Evolutionary conservation across 1,140 invertebrate species (phyloP).

Genomic region (Neodiprion pinetum): DNA sequence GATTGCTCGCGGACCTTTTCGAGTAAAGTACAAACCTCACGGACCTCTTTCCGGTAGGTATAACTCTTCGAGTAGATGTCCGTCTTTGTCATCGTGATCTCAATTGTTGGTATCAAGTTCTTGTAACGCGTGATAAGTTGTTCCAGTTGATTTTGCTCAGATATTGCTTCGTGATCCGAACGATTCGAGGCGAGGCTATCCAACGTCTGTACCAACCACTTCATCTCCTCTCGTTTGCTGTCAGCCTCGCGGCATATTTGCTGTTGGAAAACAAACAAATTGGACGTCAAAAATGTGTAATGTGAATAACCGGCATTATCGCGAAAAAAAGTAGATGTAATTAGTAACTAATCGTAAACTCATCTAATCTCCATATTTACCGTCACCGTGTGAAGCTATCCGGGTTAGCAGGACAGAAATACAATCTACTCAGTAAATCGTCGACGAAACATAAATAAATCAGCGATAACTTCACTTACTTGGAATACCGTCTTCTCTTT

Average conservation of each 20-base stretch:
- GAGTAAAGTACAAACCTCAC: slow-evolving; percentile 80
- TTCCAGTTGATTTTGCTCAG: slow-evolving; percentile 84
- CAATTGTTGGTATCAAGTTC: slow-evolving; percentile 88
- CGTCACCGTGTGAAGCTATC: slow-evolving; percentile 48
- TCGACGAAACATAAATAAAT: slow-evolving; percentile 24
- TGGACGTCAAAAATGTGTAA: slow-evolving; percentile 12
- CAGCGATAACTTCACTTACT: slow-evolving; percentile 64
- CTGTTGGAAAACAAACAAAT: slow-evolving; percentile 57
- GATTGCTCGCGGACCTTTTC: slow-evolving; percentile 78
- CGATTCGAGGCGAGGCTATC: slow-evolving; percentile 85
- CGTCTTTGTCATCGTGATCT: slow-evolving; percentile 90
- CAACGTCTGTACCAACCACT: slow-evolving; percentile 90
- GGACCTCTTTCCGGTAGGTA: slow-evolving; percentile 86
- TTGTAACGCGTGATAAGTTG: slow-evolving; percentile 86
- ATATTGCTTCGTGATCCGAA: slow-evolving; percentile 76
- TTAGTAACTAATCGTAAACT: background rate
- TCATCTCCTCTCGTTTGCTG: slow-evolving; percentile 89
- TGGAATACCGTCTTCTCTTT: slow-evolving; percentile 87
- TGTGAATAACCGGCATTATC: background rate
- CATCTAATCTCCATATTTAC: slow-evolving; percentile 38
- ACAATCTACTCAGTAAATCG: slow-evolving; percentile 15
- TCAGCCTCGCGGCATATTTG: slow-evolving; percentile 89
- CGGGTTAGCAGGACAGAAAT: slow-evolving; percentile 25
- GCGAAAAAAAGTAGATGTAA: too few species aligned
- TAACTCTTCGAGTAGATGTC: slow-evolving; percentile 93